Base-by-base conservation (phyloP, 2,113 vertebrate species). In the Empidonax traillii region DNA sequence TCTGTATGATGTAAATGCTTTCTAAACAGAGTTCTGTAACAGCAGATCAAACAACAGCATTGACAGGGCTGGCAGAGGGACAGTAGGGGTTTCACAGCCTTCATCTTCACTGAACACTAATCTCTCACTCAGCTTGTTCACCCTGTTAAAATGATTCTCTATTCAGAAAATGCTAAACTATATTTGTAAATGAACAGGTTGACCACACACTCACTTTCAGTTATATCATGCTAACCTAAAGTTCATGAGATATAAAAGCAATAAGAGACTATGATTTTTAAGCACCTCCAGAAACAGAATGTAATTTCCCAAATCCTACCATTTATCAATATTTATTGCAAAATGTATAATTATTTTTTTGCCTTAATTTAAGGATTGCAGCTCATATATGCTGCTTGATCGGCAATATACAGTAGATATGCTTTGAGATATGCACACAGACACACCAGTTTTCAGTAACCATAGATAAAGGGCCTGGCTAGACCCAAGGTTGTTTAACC, bases 221-320 rank as follows among this genome's bases (percentile, higher is more conserved):
- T 52, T 62, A 58, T 1, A 66, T 3, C 12, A n/a, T 0, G 1
- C 22, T 62, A 55, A 63, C 49, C 30, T 33, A 12, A 68, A 61
- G 30, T 55, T 35, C 33, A 22, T 27, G 62, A 79, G 20, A 63
- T 19, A 49, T 9, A 78, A 66, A 69, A 66, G 35, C 23, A 76
- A 5, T 27, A 79, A 66, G 25, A 73, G 3, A 9, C 9, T 20
- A n/a, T 10, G 37, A 47, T 25, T 78, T 53, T 71, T 67, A 82
- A 61, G 27, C 0, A 0, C 20, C 33, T 67, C 35, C 33, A 53
- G 23, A n/a, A 87, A 72, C 2, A 72, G 6, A 73, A 56, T 35
- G 17, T 12, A 35, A 76, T 81, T 76, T 78, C 35, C 30, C 17
- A 79, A 83, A 72, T 35, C 12, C 19, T 43, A 81, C 22, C 2